These are phyloP conservation scores for Apostichopus leukothele DNA, from an alignment of 53 echinoderm and acorn worm species.

Conservation along the genomic window DNA sequence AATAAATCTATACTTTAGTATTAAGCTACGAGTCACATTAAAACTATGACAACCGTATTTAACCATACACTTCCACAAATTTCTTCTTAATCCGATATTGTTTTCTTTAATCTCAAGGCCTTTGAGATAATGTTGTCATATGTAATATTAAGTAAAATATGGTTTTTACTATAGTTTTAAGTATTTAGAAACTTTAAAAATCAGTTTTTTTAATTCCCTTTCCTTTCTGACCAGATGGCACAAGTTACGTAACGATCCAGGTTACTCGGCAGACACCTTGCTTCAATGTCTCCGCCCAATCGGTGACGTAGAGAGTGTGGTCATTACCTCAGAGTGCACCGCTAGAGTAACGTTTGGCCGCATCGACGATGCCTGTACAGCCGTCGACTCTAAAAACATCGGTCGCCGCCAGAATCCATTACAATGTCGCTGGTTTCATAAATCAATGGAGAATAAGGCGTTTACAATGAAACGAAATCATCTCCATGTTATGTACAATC, in stretches of 20 bases:
- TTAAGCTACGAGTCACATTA: too few species aligned
- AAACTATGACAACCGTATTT: too few species aligned
- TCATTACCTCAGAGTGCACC: slow-evolving; percentile 63
- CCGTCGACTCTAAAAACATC: slow-evolving; percentile 56
- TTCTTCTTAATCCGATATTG: too few species aligned
- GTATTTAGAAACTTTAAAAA: too few species aligned
- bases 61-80: too few species aligned
- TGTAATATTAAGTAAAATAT: too few species aligned
- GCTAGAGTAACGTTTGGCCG: slow-evolving; percentile 66
- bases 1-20: too few species aligned
- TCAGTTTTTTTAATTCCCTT: neutral
- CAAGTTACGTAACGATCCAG: slow-evolving; percentile 55
- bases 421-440: slow-evolving; percentile 77
- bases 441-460: slow-evolving; percentile 77
- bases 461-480: slow-evolving; percentile 67
- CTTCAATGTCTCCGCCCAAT: slow-evolving; percentile 58
- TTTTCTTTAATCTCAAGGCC: too few species aligned
- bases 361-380: slow-evolving; percentile 70
- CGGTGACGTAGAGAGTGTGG: slow-evolving; percentile 66
- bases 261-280: slow-evolving; percentile 56
- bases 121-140: too few species aligned
- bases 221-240: slow-evolving; percentile 65
- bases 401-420: slow-evolving; percentile 68
- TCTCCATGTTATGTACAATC: slow-evolving; percentile 76
- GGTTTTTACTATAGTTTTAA: too few species aligned